Percentiles rank a stretch among this genome's conserved stretches.
Evolutionary conservation across 1,140 invertebrate genomes (phyloP).

Genomic region (Drosophila arizonae): DNA sequence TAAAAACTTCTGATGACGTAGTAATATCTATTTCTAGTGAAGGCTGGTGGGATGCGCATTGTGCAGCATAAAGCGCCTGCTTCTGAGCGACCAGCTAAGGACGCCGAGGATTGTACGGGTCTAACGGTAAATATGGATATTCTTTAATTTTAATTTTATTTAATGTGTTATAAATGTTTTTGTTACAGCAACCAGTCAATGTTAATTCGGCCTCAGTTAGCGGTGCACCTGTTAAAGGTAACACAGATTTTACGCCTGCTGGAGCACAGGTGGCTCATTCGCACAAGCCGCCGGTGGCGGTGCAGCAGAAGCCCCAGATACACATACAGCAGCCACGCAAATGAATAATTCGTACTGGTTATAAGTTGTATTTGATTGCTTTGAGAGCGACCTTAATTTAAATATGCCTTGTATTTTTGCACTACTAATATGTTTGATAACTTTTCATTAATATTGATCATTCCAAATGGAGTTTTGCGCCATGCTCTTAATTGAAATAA

Average conservation of each 20-base stretch:
- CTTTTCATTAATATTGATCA: conserved; percentile 40
- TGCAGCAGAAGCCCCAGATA: conserved; percentile 84
- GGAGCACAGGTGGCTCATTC: conserved; percentile 90
- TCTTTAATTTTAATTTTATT: conserved; percentile 63
- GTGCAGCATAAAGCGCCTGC: conserved; percentile 92
- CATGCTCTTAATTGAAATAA: conserved; percentile 52
- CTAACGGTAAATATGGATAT: conserved; percentile 62
- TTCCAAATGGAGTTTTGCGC: conserved; percentile 58
- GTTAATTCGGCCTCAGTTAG: conserved; percentile 90
- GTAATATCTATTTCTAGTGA: conserved; percentile 86
- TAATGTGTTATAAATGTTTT: conserved; percentile 34
- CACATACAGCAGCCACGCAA: conserved; percentile 92
- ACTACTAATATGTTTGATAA: conserved; percentile 33
- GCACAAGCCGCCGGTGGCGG: conserved; percentile 88
- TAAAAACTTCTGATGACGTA: conserved; percentile 53
- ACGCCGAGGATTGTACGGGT: conserved; percentile 83
- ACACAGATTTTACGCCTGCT: conserved; percentile 93
- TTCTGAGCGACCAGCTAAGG: conserved; percentile 86
- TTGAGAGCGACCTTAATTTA: conserved; percentile 37
- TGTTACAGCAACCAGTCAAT: conserved; percentile 82
- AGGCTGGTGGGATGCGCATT: conserved; percentile 95
- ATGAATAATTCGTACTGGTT: conserved; percentile 43
- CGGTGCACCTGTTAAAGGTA: conserved; percentile 90
- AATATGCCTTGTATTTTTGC: conserved; percentile 58
- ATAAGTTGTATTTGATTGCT: conserved; percentile 53